Evolutionary conservation across 1,140 invertebrate species (phyloP), one percentile per base, ranked within the genome.

Genomic region (Apocrypta bakeri): DNA sequence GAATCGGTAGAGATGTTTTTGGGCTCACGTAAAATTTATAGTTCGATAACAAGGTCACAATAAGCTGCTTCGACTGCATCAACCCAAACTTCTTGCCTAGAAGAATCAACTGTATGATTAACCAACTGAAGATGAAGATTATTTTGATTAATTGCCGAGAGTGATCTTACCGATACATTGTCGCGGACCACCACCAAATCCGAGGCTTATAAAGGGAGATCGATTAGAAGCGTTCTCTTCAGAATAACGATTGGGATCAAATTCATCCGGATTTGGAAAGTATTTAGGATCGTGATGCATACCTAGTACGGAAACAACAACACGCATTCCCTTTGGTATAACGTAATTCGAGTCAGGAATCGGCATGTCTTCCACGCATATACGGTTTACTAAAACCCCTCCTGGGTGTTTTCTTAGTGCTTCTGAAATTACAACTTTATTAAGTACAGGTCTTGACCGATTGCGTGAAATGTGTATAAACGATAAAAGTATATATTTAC

Each of bases 161-260:
- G 12, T n/a, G n/a, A n/a, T 73, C 68, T 92, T 82, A 90, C 88
- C 90, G 37, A 94, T 94, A 83, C 94, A 94, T 84, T 93, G 94
- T 82, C 94, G 89, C 6, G 93, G 92, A 11, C 94, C 94, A 37
- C 91, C 92, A 17, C 93, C 93, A 86, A 94, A 94, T 9, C 93
- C 93, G 27, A 94, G 81, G 84, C 91, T 94, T 3, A 88, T 86
- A 76, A 90, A 92, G 0, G 90, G 91, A 48, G 88, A 84, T 72
- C 89, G 86, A 21, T 88, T 87, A 1, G 82, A 84, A 82, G 90
- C 91, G 37, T 91, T 87, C 78, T 93, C 89, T 1, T 85, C 75
- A 66, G 89, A 86, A 86, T 95, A 95, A 71, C 94, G 88, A 64
- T 94, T 93, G 0, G 95, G 95, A 87, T 95, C 90, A 86, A 94